These are phyloP conservation scores for Cataglyphis rosenhaueri DNA, from an alignment of 2,888 invertebrate genomes.

Conservation along the genomic window DNA sequence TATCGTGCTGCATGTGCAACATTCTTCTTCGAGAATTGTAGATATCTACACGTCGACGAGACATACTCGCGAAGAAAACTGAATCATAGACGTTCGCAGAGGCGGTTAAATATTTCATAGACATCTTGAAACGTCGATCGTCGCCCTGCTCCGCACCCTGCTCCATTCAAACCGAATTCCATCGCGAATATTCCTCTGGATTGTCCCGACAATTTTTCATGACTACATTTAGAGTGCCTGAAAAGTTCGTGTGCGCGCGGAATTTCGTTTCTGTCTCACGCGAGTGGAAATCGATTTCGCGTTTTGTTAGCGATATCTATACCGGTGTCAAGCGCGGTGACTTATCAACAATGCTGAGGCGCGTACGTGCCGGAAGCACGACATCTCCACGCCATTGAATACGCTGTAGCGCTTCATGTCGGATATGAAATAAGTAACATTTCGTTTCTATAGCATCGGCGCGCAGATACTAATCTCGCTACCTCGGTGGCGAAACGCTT, in stretches of 20 bases:
- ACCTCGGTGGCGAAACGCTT: constrained; percentile 55
- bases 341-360: constrained; percentile 69
- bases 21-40: constrained; percentile 33
- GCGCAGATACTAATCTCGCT: constrained; percentile 68
- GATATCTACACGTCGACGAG: constrained; percentile 40
- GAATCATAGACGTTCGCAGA: constrained; percentile 39
- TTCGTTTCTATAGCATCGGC: constrained; percentile 52
- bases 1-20: constrained; percentile 25
- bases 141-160: neutral
- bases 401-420: constrained; percentile 38
- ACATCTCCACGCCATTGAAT: constrained; percentile 60
- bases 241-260: constrained; percentile 5
- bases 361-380: constrained; percentile 67
- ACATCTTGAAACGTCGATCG: constrained; percentile 53
- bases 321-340: constrained; percentile 60
- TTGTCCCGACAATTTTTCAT: constrained; percentile 53
- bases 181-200: constrained; percentile 50
- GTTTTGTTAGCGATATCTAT: constrained; percentile 69
- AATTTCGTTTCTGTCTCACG: constrained; percentile 50
- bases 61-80: constrained; percentile 22
- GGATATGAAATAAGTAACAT: constrained; percentile 68
- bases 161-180: constrained; percentile 47
- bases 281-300: constrained; percentile 62
- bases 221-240: constrained; percentile 49
- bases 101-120: constrained; percentile 52